A percentile compares a stretch with the other conserved stretches of the same genome.
These are phyloP conservation scores for Parnassius apollo DNA, from an alignment of 2,888 invertebrate species.

Conservation along the genomic window DNA sequence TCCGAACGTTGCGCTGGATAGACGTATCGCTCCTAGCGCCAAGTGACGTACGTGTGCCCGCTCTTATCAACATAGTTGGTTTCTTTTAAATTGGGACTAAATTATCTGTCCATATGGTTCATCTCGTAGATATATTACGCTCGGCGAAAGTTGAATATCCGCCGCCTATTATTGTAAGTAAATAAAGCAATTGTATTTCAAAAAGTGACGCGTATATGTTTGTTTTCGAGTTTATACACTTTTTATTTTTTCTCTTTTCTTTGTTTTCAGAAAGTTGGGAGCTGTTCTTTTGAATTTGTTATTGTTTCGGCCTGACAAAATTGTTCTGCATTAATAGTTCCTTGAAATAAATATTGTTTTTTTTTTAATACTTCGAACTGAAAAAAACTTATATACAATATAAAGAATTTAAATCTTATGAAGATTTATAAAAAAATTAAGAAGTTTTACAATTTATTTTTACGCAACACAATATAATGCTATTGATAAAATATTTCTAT, in stretches of 20 bases:
- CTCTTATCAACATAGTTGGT: slow-evolving; percentile 46
- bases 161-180: slow-evolving; percentile 88
- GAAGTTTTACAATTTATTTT: too few relatives aligned
- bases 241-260: slow-evolving; percentile 32
- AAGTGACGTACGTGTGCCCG: slow-evolving; percentile 61
- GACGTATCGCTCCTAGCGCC: slow-evolving; percentile 51
- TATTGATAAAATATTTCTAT: too few relatives aligned
- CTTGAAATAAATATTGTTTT: too few relatives aligned
- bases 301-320: slow-evolving; percentile 14
- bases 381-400: neutral
- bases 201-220: slow-evolving; percentile 10
- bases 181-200: slow-evolving; percentile 33
- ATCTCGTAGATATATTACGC: slow-evolving; percentile 89
- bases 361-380: too few relatives aligned
- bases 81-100: slow-evolving; percentile 62
- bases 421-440: too few relatives aligned
- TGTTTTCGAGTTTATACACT: slow-evolving; percentile 30
- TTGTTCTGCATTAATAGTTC: neutral
- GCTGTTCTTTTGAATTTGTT: slow-evolving; percentile 27
- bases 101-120: slow-evolving; percentile 88
- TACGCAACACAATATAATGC: too few relatives aligned
- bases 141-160: slow-evolving; percentile 89
- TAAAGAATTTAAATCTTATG: too few relatives aligned
- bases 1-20: slow-evolving; percentile 55
- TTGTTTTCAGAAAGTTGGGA: slow-evolving; percentile 31